These are phyloP conservation scores for Pyrrhura leucotis DNA, from an alignment of 2,797 vertebrate genomes.

Conservation along the genomic window DNA sequence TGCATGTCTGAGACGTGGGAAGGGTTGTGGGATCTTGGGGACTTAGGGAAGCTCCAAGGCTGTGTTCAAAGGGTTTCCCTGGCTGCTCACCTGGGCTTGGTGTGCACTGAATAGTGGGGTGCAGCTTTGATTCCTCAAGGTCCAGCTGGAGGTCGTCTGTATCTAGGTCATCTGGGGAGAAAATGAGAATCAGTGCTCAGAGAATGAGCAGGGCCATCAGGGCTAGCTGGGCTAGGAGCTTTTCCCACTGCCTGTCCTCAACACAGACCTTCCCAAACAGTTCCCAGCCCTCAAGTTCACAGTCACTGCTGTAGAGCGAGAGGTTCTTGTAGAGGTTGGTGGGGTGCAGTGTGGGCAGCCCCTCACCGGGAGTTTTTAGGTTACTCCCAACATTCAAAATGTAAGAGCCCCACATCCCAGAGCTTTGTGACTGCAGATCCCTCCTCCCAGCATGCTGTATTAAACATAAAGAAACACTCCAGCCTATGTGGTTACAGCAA, in stretches of 20 bases:
- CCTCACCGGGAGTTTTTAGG: neutral
- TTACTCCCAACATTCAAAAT: neutral
- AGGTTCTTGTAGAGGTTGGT: neutral
- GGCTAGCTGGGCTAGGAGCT: neutral
- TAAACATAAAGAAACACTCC: neutral
- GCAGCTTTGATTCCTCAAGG: constrained; percentile 88
- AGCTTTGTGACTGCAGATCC: neutral
- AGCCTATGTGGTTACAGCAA: constrained; percentile 1
- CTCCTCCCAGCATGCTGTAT: neutral
- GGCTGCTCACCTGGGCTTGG: constrained; percentile 86
- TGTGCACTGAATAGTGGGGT: constrained; percentile 89
- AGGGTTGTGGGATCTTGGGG: accelerated
- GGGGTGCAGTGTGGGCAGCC: neutral
- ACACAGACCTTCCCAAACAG: neutral
- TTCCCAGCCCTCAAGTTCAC: neutral
- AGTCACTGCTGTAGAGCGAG: neutral
- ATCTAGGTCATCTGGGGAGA: constrained; percentile 87
- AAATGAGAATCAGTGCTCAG: neutral
- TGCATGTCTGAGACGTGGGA: neutral
- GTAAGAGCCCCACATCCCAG: neutral
- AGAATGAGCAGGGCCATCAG: neutral
- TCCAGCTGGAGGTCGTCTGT: constrained; percentile 90
- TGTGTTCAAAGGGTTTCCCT: neutral
- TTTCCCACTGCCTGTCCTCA: neutral
- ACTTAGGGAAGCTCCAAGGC: neutral